Percentiles rank a stretch among this genome's conserved stretches.
phyloP scores from a whole-genome alignment of 1,140 invertebrate species.

The Lithobius niger region DNA sequence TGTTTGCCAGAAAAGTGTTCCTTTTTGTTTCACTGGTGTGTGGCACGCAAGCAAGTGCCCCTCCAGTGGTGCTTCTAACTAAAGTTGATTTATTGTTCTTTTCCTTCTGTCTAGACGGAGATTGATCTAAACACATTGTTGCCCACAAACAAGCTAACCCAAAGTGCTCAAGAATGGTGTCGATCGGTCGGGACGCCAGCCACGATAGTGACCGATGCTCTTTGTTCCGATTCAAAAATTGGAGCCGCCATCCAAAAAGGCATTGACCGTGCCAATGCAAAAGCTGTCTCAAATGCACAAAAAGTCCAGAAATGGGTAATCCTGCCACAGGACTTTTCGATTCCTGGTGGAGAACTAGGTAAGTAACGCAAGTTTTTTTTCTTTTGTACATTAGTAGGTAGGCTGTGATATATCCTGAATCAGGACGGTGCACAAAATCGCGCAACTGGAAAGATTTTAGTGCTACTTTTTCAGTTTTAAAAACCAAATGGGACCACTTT shows the following conservation, averaged over 20 bases:
- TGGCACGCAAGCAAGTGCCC: not conserved
- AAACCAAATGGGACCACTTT: no score
- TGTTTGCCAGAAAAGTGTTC: not conserved
- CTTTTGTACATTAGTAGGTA: no score
- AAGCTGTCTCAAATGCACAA: slow-evolving; percentile 18
- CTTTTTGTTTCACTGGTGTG: not conserved
- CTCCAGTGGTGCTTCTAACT: not conserved
- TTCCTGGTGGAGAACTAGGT: slow-evolving; percentile 34
- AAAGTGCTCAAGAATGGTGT: slow-evolving; percentile 52
- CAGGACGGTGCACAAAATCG: no score
- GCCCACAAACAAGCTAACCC: slow-evolving; percentile 51
- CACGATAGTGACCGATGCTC: slow-evolving; percentile 22
- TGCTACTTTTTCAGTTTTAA: no score
- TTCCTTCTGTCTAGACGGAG: slow-evolving; percentile 42
- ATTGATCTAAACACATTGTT: slow-evolving; percentile 50
- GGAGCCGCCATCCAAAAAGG: slow-evolving; percentile 49
- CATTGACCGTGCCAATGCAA: slow-evolving; percentile 54
- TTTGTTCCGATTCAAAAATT: not conserved
- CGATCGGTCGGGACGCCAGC: slow-evolving; percentile 47
- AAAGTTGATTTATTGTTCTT: not conserved
- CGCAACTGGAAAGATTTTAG: no score
- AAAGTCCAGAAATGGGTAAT: slow-evolving; percentile 34
- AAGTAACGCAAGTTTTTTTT: no score
- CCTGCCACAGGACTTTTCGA: slow-evolving; percentile 31
- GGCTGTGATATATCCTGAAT: no score